Evolutionary conservation across 2,797 vertebrate genomes (phyloP).

Genomic region (Eulemur albifrons): DNA sequence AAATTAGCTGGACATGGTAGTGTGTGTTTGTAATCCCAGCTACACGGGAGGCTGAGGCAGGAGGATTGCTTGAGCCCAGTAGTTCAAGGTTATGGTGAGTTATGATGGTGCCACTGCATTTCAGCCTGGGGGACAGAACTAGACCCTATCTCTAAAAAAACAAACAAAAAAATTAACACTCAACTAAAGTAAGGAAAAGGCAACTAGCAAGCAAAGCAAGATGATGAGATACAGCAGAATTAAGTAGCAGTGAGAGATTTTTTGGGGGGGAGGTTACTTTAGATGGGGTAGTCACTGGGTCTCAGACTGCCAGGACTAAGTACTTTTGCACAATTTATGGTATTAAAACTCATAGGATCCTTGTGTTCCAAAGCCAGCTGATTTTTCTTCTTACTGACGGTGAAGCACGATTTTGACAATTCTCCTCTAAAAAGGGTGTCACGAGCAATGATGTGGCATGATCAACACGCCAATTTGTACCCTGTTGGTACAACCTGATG

Average conservation of each 20-base stretch:
- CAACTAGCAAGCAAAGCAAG: neutral
- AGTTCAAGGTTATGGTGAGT: neutral
- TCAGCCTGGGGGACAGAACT: neutral
- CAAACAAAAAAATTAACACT: neutral
- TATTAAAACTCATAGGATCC: neutral
- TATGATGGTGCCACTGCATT: neutral
- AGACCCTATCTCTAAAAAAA: neutral
- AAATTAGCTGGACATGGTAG: too few relatives aligned
- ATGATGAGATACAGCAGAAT: too few relatives aligned
- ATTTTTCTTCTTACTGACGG: neutral
- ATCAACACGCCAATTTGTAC: slow-evolving; percentile 15
- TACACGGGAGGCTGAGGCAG: neutral
- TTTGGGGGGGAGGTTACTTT: neutral
- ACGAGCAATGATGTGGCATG: neutral
- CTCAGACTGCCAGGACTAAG: neutral
- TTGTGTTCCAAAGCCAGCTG: neutral
- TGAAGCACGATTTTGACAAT: neutral
- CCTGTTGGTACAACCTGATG: slow-evolving; percentile 17
- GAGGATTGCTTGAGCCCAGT: neutral
- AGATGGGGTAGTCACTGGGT: neutral
- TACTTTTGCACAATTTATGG: neutral
- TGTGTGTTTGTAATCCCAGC: neutral
- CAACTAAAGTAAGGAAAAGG: neutral
- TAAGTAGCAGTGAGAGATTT: too few relatives aligned
- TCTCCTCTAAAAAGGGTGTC: neutral